A percentile compares a stretch with the other conserved stretches of the same genome.
Conservation (phyloP, 2,888 invertebrate genomes). For the Schizaphis graminum region DNA sequence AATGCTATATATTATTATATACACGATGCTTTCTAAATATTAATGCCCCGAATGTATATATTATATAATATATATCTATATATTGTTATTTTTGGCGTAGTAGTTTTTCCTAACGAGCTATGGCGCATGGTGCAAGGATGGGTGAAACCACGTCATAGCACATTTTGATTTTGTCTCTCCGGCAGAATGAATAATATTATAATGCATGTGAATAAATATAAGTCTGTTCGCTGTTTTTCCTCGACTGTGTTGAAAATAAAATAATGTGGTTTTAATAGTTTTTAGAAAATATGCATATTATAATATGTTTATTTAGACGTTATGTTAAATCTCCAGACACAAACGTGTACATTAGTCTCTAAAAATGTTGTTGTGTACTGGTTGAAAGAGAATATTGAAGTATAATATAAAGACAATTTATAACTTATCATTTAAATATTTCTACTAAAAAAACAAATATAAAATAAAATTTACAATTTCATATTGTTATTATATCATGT, state of each 20-base stretch:
- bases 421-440: no score
- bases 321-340: not conserved
- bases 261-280: not conserved
- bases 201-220: not conserved
- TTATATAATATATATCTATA: not conserved
- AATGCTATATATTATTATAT: not conserved
- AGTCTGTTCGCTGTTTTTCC: not conserved
- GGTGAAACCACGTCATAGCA: not conserved
- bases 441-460: no score
- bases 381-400: not conserved
- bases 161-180: not conserved
- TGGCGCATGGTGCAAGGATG: not conserved
- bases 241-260: not conserved
- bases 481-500: no score
- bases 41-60: not conserved
- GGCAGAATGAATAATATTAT: not conserved
- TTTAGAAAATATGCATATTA: not conserved
- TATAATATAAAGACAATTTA: no score
- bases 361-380: not conserved
- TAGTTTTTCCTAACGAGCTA: not conserved
- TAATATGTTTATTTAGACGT: not conserved
- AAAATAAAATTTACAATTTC: no score
- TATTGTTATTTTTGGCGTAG: not conserved
- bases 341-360: not conserved
- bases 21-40: not conserved